Evolutionary conservation across 2,888 invertebrate genomes (phyloP).

Genomic region (Axea sp.): DNA sequence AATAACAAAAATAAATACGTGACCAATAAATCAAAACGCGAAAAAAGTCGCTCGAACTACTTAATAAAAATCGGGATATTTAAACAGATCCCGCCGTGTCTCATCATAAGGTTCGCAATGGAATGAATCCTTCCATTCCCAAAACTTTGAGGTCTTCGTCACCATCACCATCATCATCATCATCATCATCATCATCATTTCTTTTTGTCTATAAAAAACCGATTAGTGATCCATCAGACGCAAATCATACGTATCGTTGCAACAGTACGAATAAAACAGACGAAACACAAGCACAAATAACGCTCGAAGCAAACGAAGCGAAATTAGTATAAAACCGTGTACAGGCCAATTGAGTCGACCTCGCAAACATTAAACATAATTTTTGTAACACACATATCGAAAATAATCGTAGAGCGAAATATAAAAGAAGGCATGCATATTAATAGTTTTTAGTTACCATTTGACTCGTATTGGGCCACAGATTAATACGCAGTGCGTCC

Average conservation of each 20-base stretch:
- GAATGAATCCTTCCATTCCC: slow-evolving; percentile 77
- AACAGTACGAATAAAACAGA: slow-evolving; percentile 46
- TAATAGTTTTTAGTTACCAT: slow-evolving; percentile 57
- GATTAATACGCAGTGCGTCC: slow-evolving; percentile 51
- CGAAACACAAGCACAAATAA: slow-evolving; percentile 66
- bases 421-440: slow-evolving; percentile 47
- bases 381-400: slow-evolving; percentile 63
- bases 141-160: slow-evolving; percentile 75
- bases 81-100: too few species aligned
- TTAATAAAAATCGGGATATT: too few species aligned
- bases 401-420: slow-evolving; percentile 34
- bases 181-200: slow-evolving; percentile 67
- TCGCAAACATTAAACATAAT: slow-evolving; percentile 77
- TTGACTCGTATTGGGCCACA: slow-evolving; percentile 51
- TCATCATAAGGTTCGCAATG: slow-evolving; percentile 75
- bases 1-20: too few species aligned
- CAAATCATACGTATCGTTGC: slow-evolving; percentile 4
- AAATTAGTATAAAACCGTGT: slow-evolving; percentile 43
- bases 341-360: background rate
- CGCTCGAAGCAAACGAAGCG: slow-evolving; percentile 56
- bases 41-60: too few species aligned
- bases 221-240: slow-evolving; percentile 68
- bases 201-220: slow-evolving; percentile 75
- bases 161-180: slow-evolving; percentile 69
- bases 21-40: too few species aligned